Percentiles rank a stretch among this genome's conserved stretches.
These are phyloP conservation scores for Drosophila insularis DNA, from an alignment of 1,140 invertebrate species.

Conservation along the genomic window DNA sequence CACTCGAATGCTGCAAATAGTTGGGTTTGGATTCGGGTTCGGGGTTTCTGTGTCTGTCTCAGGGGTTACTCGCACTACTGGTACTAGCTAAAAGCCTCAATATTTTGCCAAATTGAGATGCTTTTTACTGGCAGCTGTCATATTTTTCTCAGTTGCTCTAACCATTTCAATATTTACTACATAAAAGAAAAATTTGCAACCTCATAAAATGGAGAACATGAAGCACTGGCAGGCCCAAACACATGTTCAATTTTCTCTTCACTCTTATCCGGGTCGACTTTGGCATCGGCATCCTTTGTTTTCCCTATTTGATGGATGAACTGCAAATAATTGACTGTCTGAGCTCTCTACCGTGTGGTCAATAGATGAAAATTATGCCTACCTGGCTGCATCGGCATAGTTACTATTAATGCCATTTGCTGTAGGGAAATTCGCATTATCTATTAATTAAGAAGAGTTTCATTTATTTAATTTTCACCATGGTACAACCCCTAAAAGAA, in stretches of 20 bases:
- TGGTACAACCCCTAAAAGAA: constrained; percentile 4
- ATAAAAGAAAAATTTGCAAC: background rate
- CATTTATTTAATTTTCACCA: background rate
- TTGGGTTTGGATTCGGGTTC: background rate
- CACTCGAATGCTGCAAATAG: constrained; percentile 39
- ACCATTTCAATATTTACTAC: background rate
- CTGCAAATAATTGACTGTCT: constrained; percentile 39
- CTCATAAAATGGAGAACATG: constrained; percentile 7
- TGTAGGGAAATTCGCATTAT: constrained; percentile 2
- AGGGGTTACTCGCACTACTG: background rate
- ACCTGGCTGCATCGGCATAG: constrained; percentile 18
- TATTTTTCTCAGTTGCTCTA: constrained; percentile 1
- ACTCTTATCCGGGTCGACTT: constrained; percentile 2
- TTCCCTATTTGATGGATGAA: constrained; percentile 47
- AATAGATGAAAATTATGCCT: constrained; percentile 25
- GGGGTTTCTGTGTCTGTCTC: constrained; percentile 6
- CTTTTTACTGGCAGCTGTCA: constrained; percentile 14
- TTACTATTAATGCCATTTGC: constrained; percentile 14
- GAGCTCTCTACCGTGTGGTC: constrained; percentile 18
- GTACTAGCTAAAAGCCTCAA: constrained; percentile 23
- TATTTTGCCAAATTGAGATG: constrained; percentile 31
- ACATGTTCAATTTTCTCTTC: constrained; percentile 38
- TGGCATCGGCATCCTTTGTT: constrained; percentile 30
- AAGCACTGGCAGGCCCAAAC: background rate
- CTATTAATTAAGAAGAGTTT: constrained; percentile 3